Conservation (phyloP, 2,888 invertebrate species). For the Linnaemya tessellans region DNA sequence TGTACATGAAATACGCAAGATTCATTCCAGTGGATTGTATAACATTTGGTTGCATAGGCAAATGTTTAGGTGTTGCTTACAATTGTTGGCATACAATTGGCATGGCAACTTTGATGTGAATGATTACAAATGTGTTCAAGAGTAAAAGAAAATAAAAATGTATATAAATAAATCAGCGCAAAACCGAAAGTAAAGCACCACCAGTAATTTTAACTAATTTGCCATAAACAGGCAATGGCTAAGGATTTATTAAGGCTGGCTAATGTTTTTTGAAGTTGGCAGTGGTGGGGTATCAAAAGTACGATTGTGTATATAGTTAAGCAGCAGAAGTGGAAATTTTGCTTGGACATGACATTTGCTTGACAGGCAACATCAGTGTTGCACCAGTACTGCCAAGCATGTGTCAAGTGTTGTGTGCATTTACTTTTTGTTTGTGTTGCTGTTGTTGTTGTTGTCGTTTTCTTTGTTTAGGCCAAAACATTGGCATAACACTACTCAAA, state of each 20-base stretch:
- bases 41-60: conserved; percentile 20
- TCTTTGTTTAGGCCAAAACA: conserved; percentile 75
- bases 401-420: conserved; percentile 78
- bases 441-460: too few relatives aligned
- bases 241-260: conserved; percentile 56
- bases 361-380: conserved; percentile 78
- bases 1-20: neutral
- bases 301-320: conserved; percentile 12
- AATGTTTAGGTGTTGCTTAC: conserved; percentile 66
- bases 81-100: conserved; percentile 63
- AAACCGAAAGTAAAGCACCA: conserved; percentile 63
- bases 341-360: conserved; percentile 77
- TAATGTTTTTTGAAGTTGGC: conserved; percentile 8
- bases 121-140: conserved; percentile 52
- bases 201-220: conserved; percentile 66
- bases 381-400: conserved; percentile 76
- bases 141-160: neutral
- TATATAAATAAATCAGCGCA: conserved; percentile 29
- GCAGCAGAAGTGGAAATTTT: conserved; percentile 75
- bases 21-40: conserved; percentile 1
- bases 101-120: conserved; percentile 65
- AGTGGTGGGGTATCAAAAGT: conserved; percentile 38
- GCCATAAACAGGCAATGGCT: conserved; percentile 63
- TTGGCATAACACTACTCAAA: conserved; percentile 63
- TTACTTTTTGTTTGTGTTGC: conserved; percentile 22